Conservation (phyloP, 2,797 vertebrate genomes). For the Tamandua tetradactyla region DNA sequence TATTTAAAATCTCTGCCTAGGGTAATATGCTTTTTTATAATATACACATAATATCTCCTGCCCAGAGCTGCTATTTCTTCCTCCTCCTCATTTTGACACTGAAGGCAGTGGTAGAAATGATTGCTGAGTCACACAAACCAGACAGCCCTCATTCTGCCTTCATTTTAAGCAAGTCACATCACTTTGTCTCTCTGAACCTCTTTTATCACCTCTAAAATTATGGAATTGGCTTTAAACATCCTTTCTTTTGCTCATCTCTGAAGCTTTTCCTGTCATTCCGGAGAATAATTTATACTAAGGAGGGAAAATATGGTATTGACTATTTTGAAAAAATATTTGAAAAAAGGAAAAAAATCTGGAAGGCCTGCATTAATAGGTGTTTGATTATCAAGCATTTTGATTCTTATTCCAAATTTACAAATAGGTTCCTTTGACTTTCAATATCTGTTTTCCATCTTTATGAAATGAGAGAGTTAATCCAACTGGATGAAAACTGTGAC, state of each 20-base stretch:
- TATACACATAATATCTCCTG: not conserved
- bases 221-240: not conserved
- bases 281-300: not conserved
- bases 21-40: not conserved
- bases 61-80: not conserved
- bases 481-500: not conserved
- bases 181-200: not conserved
- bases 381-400: not conserved
- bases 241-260: constrained; percentile 4
- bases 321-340: not conserved
- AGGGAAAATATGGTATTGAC: constrained; percentile 3
- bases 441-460: not conserved
- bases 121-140: not conserved
- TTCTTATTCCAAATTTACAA: not conserved
- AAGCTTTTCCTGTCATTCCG: not conserved
- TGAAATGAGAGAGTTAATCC: not conserved
- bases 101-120: too few relatives aligned
- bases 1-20: not conserved
- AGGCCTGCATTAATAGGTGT: not conserved
- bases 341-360: not conserved
- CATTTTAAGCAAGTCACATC: not conserved
- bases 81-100: not conserved
- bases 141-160: not conserved
- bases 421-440: not conserved
- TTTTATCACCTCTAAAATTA: not conserved